Conservation (phyloP, 1,140 invertebrate genomes). For the Drosophila hydei region DNA sequence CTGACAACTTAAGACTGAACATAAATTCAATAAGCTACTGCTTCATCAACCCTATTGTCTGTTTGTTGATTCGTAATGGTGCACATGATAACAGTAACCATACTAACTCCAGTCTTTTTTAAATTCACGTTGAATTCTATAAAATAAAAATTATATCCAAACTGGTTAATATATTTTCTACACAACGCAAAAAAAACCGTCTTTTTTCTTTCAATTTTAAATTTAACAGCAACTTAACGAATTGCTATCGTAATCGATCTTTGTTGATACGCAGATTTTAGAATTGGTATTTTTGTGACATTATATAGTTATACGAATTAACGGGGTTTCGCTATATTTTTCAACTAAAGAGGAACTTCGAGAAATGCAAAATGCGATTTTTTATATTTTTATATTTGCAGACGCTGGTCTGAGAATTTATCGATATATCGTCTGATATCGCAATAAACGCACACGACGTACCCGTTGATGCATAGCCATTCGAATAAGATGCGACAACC, state of each 20-base stretch:
- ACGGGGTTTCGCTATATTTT: no score
- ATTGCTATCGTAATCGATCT: background rate
- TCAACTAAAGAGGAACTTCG: no score
- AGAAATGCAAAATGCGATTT: no score
- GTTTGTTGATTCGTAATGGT: conserved; percentile 35
- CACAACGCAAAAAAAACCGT: background rate
- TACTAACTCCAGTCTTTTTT: conserved; percentile 22
- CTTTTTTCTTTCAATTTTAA: background rate
- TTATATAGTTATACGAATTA: no score
- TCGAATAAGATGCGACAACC: conserved; percentile 14
- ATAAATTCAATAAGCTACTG: conserved; percentile 16
- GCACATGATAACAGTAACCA: conserved; percentile 10
- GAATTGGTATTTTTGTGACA: no score
- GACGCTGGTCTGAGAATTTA: background rate
- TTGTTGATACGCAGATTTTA: no score
- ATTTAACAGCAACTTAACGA: background rate
- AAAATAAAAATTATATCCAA: conserved; percentile 28
- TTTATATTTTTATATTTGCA: background rate
- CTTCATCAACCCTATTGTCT: conserved; percentile 7
- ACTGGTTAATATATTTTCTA: conserved; percentile 37
- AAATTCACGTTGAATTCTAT: conserved; percentile 20
- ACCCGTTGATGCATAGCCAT: conserved; percentile 8
- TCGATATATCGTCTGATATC: conserved; percentile 15
- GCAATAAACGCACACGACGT: background rate
- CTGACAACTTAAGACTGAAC: conserved; percentile 33